A percentile compares a stretch with the other conserved stretches of the same genome.
Conservation (phyloP, 2,888 invertebrate species). For the Plagodis dolabraria region DNA sequence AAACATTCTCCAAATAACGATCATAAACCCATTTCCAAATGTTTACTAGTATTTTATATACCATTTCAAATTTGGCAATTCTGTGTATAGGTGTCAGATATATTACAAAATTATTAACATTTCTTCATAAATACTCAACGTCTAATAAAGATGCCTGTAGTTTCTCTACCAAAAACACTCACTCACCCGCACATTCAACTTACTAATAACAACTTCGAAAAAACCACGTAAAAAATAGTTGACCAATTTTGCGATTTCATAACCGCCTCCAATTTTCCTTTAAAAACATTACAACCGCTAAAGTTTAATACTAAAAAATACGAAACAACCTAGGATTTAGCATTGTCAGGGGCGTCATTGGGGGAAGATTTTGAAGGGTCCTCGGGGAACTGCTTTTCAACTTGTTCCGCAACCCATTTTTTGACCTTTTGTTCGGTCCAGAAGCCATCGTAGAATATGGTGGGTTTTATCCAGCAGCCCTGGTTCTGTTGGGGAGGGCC, state of each 20-base stretch:
- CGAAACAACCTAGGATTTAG: constrained; percentile 8
- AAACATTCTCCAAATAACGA: no score
- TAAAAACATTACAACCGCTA: constrained; percentile 27
- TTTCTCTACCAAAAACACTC: neutral
- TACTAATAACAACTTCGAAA: constrained; percentile 22
- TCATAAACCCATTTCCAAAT: no score
- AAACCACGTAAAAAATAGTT: constrained; percentile 31
- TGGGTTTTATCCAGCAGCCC: constrained; percentile 80
- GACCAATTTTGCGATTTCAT: constrained; percentile 27
- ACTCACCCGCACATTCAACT: constrained; percentile 13
- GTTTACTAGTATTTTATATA: no score
- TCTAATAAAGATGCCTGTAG: no score
- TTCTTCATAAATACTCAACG: no score
- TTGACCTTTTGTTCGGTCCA: constrained; percentile 84
- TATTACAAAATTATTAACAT: no score
- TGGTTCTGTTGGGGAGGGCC: constrained; percentile 58
- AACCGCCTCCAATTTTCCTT: constrained; percentile 14
- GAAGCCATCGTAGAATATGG: constrained; percentile 81
- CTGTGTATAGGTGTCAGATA: no score
- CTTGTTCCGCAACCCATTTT: constrained; percentile 81
- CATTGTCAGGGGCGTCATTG: constrained; percentile 22
- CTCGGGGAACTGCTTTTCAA: constrained; percentile 77
- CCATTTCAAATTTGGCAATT: no score
- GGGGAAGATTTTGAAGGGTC: constrained; percentile 45
- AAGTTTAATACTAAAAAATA: constrained; percentile 1